Evolutionary conservation across 2,113 vertebrate genomes (phyloP).

Genomic region (Isurus oxyrinchus): DNA sequence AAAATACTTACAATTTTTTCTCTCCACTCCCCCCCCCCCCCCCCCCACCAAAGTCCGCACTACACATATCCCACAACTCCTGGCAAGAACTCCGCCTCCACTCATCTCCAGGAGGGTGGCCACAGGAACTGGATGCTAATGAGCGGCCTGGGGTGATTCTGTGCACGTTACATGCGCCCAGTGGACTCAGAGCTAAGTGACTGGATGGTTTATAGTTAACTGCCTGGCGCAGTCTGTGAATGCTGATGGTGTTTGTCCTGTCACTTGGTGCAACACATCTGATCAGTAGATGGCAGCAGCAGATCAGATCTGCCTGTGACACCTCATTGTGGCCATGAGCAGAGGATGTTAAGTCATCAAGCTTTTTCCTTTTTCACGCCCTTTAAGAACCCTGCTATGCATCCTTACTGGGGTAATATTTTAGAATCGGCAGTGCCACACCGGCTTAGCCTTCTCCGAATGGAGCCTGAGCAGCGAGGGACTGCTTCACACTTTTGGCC

Average conservation of each 20-base stretch:
- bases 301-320: background rate
- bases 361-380: no score
- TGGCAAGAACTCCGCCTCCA: no score
- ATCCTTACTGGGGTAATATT: background rate
- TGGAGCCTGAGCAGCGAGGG: background rate
- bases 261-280: background rate
- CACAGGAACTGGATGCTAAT: background rate
- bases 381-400: background rate
- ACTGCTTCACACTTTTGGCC: background rate
- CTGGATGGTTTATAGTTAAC: background rate
- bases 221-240: background rate
- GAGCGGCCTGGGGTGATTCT: background rate
- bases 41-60: no score
- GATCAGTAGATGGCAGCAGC: background rate
- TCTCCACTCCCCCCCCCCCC: no score
- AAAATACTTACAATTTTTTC: no score
- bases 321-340: background rate
- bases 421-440: background rate
- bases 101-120: no score
- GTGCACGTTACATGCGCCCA: no score
- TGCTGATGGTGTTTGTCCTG: background rate
- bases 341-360: background rate
- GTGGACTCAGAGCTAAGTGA: background rate
- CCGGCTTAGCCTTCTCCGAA: background rate
- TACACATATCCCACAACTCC: no score